Evolutionary conservation across 1,140 invertebrate species (phyloP).

Genomic region (Panagrolaimus sp.): DNA sequence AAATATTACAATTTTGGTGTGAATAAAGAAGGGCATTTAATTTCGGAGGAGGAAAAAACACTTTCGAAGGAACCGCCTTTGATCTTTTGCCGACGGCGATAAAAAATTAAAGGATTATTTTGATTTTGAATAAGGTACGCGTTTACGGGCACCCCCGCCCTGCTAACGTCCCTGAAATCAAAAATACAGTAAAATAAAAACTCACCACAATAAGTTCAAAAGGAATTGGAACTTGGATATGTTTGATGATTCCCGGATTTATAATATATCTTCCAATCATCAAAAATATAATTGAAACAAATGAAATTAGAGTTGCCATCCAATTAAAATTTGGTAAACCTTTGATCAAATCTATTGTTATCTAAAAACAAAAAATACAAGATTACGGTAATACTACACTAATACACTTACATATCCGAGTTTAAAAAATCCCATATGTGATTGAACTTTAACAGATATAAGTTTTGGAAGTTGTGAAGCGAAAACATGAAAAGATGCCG

Average conservation of each 20-base stretch:
- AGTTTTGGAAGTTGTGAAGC: constrained; percentile 18
- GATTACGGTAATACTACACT: neutral
- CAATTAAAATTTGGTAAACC: neutral
- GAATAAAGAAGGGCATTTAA: too few species aligned
- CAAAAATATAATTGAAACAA: neutral
- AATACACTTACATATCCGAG: constrained; percentile 1
- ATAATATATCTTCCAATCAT: constrained; percentile 10
- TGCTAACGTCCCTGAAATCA: too few species aligned
- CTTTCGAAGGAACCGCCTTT: too few species aligned
- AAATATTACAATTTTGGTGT: too few species aligned
- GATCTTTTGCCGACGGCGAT: too few species aligned
- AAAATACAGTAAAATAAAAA: neutral
- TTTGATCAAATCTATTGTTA: neutral
- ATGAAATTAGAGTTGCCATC: neutral
- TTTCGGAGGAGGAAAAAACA: too few species aligned
- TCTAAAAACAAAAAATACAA: neutral
- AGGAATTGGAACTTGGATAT: neutral
- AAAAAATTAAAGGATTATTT: too few species aligned
- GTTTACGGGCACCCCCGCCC: too few species aligned
- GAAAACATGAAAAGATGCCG: constrained; percentile 21
- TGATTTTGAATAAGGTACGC: too few species aligned
- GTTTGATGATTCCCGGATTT: neutral
- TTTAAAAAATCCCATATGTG: constrained; percentile 9
- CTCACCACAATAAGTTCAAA: constrained; percentile 9
- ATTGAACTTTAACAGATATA: neutral